phyloP scores from a whole-genome alignment of 2,888 invertebrate genomes.

The Ichneumoninae sp. region DNA sequence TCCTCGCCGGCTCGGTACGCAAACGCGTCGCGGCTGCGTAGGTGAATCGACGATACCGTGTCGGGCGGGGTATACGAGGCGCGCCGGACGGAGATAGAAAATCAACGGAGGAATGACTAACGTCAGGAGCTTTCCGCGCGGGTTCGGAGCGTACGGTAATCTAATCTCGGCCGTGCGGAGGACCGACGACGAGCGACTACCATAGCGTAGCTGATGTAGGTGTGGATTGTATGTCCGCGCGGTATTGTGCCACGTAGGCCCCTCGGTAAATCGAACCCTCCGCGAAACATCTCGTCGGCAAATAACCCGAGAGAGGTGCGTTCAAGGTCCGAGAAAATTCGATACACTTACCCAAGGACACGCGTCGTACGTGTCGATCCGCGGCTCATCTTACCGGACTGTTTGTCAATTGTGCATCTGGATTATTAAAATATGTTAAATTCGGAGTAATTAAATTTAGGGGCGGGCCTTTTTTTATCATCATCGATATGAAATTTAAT shows the following conservation, averaged over 20 bases:
- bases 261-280: conserved; percentile 50
- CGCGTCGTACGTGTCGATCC: conserved; percentile 2
- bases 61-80: conserved; percentile 29
- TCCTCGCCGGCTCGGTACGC: conserved; percentile 59
- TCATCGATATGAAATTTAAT: too few species aligned
- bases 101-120: conserved; percentile 66
- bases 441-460: neutral
- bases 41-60: conserved; percentile 67
- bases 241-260: conserved; percentile 53
- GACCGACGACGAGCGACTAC: conserved; percentile 63
- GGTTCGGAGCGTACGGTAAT: conserved; percentile 54
- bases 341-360: conserved; percentile 61
- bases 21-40: conserved; percentile 55
- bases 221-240: conserved; percentile 30
- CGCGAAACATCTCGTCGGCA: conserved; percentile 58
- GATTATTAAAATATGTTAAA: neutral
- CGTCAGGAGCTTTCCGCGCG: conserved; percentile 66
- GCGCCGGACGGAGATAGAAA: conserved; percentile 60
- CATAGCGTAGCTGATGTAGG: conserved; percentile 1
- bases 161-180: conserved; percentile 62
- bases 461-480: neutral
- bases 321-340: conserved; percentile 63
- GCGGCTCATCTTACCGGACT: neutral
- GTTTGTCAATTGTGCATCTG: neutral
- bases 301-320: conserved; percentile 52